Conservation (phyloP, 2,888 invertebrate genomes). For the Philereme vetulata region DNA sequence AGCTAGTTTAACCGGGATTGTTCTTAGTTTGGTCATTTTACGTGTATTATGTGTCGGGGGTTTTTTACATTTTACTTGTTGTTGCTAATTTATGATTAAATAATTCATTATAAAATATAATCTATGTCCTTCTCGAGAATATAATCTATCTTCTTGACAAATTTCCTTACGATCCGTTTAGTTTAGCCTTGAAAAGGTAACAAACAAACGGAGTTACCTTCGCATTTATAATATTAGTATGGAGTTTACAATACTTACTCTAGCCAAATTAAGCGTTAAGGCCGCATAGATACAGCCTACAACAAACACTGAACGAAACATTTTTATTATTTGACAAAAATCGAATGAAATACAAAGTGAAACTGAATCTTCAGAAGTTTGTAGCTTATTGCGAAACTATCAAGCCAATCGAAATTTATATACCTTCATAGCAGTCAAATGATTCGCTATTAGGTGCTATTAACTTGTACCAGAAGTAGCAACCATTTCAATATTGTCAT, state of each 20-base stretch:
- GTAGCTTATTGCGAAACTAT: constrained; percentile 31
- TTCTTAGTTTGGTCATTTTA: too few relatives aligned
- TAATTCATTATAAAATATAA: too few relatives aligned
- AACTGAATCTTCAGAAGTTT: constrained; percentile 24
- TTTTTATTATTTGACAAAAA: constrained; percentile 40
- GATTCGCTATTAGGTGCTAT: constrained; percentile 20
- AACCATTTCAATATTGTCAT: constrained; percentile 26
- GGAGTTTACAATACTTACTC: constrained; percentile 45
- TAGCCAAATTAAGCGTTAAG: constrained; percentile 45
- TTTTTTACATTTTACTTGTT: too few relatives aligned
- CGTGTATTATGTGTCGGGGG: too few relatives aligned
- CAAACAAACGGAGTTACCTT: too few relatives aligned
- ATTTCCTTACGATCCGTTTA: too few relatives aligned
- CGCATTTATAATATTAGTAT: too few relatives aligned
- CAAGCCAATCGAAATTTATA: constrained; percentile 43
- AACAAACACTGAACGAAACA: constrained; percentile 48
- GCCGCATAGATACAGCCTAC: constrained; percentile 47
- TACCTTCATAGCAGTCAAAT: constrained; percentile 22
- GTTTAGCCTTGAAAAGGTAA: too few relatives aligned
- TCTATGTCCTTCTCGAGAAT: too few relatives aligned
- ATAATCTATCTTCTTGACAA: too few relatives aligned
- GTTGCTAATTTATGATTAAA: too few relatives aligned
- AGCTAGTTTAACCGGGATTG: too few relatives aligned
- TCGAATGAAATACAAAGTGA: neutral
- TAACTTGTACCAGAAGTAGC: constrained; percentile 24